Conservation (phyloP, 2,113 vertebrate species). For the Scartelaos histophorus region DNA sequence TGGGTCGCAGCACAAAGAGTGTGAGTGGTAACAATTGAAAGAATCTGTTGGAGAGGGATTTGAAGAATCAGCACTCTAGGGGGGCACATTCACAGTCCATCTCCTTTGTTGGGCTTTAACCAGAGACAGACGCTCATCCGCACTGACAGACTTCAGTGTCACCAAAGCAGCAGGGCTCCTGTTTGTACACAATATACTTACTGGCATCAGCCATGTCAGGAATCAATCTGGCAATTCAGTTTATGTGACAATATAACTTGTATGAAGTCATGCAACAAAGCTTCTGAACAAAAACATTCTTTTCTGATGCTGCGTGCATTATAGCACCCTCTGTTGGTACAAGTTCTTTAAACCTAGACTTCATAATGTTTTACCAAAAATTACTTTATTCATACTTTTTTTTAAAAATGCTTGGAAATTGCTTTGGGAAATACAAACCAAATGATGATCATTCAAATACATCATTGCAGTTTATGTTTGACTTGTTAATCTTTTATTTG, state of each 20-base stretch:
- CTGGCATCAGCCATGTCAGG: constrained; percentile 1
- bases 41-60: constrained; percentile 60
- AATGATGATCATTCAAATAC: not conserved
- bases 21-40: constrained; percentile 57
- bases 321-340: constrained; percentile 47
- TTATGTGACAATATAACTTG: not conserved
- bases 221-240: not conserved
- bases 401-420: not conserved
- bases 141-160: constrained; percentile 23
- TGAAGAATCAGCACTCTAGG: constrained; percentile 64
- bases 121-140: constrained; percentile 31
- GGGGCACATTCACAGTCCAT: constrained; percentile 46
- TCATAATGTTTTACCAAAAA: not conserved
- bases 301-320: not conserved
- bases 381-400: not conserved
- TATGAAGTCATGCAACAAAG: not conserved
- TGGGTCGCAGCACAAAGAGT: constrained; percentile 60
- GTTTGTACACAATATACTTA: not conserved
- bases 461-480: not conserved
- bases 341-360: not conserved
- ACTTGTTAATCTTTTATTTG: not conserved
- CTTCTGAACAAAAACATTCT: not conserved
- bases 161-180: constrained; percentile 8
- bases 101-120: constrained; percentile 47
- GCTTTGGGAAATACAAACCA: not conserved